Conservation (phyloP, 2,113 vertebrate genomes). For the Sarotherodon lohbergeri region DNA sequence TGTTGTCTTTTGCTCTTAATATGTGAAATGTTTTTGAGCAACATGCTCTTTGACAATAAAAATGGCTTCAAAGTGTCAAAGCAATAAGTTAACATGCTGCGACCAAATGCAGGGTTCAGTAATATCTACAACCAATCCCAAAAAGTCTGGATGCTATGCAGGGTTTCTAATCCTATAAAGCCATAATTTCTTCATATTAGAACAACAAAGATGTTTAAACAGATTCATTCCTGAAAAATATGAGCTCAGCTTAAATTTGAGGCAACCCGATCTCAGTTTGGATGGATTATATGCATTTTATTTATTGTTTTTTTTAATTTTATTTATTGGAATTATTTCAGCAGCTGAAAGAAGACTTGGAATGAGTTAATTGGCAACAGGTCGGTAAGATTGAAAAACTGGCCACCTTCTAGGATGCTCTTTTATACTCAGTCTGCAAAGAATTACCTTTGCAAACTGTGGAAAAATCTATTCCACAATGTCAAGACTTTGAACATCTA, state of each 20-base stretch:
- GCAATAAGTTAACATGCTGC: background rate
- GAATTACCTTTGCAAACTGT: background rate
- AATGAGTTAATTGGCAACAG: background rate
- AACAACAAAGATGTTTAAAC: background rate
- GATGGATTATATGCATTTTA: background rate
- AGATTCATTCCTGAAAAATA: accelerated
- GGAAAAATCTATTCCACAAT: background rate
- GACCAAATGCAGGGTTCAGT: background rate
- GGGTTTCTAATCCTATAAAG: no score
- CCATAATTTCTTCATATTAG: no score
- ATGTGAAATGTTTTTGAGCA: background rate
- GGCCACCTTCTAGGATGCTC: background rate
- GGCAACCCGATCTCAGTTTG: accelerated
- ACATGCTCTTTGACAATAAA: background rate
- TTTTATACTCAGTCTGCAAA: background rate
- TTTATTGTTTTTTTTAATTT: background rate
- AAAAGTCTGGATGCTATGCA: background rate
- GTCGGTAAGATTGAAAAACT: background rate
- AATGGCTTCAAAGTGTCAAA: background rate
- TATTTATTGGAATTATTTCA: accelerated
- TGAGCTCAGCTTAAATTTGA: background rate
- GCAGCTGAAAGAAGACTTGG: background rate
- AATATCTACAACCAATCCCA: background rate
- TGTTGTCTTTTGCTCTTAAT: background rate
- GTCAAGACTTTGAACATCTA: background rate